Conservation (phyloP, 2,888 invertebrate genomes). For the Synanthedon formicaeformis region DNA sequence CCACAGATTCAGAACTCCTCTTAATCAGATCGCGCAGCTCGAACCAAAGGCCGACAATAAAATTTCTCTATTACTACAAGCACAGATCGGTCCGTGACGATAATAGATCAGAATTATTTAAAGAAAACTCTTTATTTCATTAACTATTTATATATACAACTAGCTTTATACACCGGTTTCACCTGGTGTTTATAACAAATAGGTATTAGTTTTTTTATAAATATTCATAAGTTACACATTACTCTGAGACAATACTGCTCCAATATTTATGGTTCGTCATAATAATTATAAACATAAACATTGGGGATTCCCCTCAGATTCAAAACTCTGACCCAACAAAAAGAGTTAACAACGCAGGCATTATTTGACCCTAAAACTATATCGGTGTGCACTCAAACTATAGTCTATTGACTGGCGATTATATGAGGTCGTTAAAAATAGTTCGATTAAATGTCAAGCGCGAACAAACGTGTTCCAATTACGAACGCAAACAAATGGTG, state of each 20-base stretch:
- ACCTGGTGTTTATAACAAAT: no score
- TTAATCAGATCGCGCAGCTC: constrained; percentile 46
- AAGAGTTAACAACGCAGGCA: no score
- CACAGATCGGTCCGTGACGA: constrained; percentile 2
- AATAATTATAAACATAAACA: no score
- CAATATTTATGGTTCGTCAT: no score
- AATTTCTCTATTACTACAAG: constrained; percentile 3
- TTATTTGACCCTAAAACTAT: background rate
- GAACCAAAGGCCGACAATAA: background rate
- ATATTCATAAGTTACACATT: no score
- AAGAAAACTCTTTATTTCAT: no score
- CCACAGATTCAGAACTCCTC: constrained; percentile 14
- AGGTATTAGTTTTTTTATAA: no score
- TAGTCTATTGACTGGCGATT: constrained; percentile 8
- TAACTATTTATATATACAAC: no score
- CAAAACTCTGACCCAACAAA: no score
- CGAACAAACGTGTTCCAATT: constrained; percentile 39
- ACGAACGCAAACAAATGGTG: constrained; percentile 48
- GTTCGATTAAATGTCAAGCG: constrained; percentile 34
- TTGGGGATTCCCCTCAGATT: no score
- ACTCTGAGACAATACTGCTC: no score
- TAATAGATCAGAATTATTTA: constrained; percentile 2
- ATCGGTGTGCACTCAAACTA: background rate
- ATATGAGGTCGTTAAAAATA: constrained; percentile 39
- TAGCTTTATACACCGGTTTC: no score